Evolutionary conservation across 2,113 vertebrate genomes (phyloP), one percentile per base, ranked within the genome.

Genomic region (Lontra canadensis): DNA sequence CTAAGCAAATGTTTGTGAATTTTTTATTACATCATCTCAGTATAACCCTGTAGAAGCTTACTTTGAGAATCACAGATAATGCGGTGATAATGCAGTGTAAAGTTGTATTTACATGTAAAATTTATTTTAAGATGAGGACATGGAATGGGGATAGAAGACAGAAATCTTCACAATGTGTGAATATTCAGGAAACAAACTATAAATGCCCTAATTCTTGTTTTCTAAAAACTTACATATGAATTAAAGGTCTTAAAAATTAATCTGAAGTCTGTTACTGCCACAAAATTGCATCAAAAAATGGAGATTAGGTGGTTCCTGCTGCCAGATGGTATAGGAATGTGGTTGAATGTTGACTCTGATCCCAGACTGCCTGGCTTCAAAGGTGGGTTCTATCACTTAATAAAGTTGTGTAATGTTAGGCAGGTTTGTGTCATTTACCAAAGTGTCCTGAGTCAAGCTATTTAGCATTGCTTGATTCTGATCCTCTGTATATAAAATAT

Each of bases 11-110:
- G 2, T 88, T 83, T 95, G 87, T 80, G 61, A 90, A 96, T 55
- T 89, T 96, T 94, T 89, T 57, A 92, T 94, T 87, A 94, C 23
- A 89, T 96, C 81, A 87, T 96, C 81, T 86, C 63, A 61, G 92
- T 11, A 71, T 49, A 94, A 79, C 47, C 26, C 47, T 82, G 7
- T 14, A 36, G 49, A 81, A 36, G n/a, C n/a, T 96, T 82, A 73
- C 34, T 86, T 79, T 89, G 61, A 90, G 67, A 90, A 93, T 52
- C 18, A 34, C 34, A 90, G 91, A 91, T 86, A 69, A 84, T 86
- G 52, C 55, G 34, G 67, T 71, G 83, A 92, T 86, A 87, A 95
- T 39, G 29, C 34, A 57, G 74, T 26, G 69, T 47, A 44, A 83
- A 96, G 73, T 82, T 39, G 20, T 44, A n/a, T 82, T 87, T 96